Evolutionary conservation across 2,888 invertebrate genomes (phyloP).

Genomic region (Aquatica leii): DNA sequence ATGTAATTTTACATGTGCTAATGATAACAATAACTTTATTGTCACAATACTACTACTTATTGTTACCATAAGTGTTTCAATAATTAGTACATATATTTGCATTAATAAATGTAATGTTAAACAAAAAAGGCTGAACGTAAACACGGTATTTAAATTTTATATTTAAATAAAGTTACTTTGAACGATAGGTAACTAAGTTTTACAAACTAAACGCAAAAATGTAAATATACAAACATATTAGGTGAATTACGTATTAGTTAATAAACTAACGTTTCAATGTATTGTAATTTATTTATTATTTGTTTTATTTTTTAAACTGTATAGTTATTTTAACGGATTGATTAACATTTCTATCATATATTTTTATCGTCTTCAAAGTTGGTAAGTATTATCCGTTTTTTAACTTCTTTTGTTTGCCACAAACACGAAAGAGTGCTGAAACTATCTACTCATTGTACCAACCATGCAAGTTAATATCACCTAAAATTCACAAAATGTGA

Average conservation of each 20-base stretch:
- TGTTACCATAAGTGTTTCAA: constrained; percentile 3
- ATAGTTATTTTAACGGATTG: background rate
- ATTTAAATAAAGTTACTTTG: background rate
- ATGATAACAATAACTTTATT: background rate
- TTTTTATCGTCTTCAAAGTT: too few species aligned
- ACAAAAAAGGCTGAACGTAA: constrained; percentile 9
- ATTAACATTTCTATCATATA: too few species aligned
- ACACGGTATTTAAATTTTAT: background rate
- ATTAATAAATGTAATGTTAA: constrained; percentile 4
- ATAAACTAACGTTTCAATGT: background rate
- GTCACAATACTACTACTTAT: background rate
- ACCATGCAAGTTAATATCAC: too few species aligned
- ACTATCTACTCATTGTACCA: too few species aligned
- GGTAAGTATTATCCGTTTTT: too few species aligned
- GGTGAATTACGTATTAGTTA: background rate
- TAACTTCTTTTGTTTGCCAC: too few species aligned
- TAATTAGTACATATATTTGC: constrained; percentile 4
- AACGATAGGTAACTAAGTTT: background rate
- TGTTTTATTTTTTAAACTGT: background rate
- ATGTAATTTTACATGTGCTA: background rate
- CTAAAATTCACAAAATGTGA: too few species aligned
- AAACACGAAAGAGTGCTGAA: too few species aligned
- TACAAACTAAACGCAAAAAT: background rate
- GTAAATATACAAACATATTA: background rate
- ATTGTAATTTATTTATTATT: background rate